These are phyloP conservation scores for Leptopilina boulardi DNA, from an alignment of 1,140 invertebrate genomes.

Conservation along the genomic window DNA sequence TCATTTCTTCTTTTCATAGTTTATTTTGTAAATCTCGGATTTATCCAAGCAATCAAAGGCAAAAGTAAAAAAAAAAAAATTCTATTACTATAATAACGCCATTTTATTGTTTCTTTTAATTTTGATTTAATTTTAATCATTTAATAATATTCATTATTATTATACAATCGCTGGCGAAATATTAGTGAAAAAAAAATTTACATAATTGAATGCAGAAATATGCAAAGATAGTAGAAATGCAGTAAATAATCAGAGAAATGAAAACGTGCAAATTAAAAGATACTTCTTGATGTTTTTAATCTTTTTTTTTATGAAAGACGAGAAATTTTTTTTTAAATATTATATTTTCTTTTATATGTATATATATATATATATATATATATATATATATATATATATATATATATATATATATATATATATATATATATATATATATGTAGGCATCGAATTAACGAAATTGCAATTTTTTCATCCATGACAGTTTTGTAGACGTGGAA, in stretches of 20 bases:
- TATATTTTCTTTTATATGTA: not conserved
- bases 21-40: slow-evolving; percentile 2
- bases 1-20: not conserved
- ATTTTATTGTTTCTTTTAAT: too few species aligned
- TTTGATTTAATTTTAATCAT: too few species aligned
- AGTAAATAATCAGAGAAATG: not conserved
- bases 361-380: not conserved
- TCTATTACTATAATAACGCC: too few species aligned
- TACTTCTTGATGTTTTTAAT: not conserved
- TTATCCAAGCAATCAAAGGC: not conserved
- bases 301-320: not conserved
- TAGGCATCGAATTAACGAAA: slow-evolving; percentile 9
- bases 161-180: too few species aligned
- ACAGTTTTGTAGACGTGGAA: not conserved
- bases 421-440: not conserved
- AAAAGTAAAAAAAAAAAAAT: too few species aligned
- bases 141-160: too few species aligned
- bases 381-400: not conserved
- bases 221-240: not conserved
- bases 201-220: not conserved
- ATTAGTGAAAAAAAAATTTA: not conserved
- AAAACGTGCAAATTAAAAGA: not conserved
- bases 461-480: slow-evolving; percentile 19
- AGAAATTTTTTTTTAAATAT: not conserved
- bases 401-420: not conserved